Evolutionary conservation across 1,140 invertebrate species (phyloP).

Genomic region (Steinernema feltiae): DNA sequence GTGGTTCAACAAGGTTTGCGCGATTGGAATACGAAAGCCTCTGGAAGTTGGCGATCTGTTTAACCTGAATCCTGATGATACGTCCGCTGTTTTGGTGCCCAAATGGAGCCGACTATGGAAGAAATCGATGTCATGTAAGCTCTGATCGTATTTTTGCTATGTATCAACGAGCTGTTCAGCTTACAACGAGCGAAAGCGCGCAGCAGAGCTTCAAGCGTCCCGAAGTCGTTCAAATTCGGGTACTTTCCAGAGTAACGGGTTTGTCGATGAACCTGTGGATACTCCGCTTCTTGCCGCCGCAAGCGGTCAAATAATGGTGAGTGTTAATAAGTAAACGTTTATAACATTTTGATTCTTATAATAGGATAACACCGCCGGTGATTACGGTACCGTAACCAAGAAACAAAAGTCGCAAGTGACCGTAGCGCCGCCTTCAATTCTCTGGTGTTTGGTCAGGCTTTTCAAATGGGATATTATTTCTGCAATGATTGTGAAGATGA

Average conservation of each 20-base stretch:
- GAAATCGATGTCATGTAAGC: slow-evolving; percentile 45
- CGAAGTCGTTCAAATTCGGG: neutral
- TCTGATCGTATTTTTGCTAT: neutral
- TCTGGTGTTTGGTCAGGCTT: slow-evolving; percentile 35
- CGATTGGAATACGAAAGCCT: slow-evolving; percentile 41
- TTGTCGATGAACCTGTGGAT: neutral
- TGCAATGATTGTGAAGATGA: slow-evolving; percentile 30
- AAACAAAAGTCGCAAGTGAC: neutral
- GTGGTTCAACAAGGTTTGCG: slow-evolving; percentile 50
- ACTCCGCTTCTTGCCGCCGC: neutral
- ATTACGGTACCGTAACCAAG: neutral
- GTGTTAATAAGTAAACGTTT: neutral
- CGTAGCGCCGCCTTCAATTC: slow-evolving; percentile 39
- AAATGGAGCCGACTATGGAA: slow-evolving; percentile 45
- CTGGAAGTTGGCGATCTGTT: slow-evolving; percentile 45
- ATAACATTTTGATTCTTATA: neutral
- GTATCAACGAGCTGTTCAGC: slow-evolving; percentile 5
- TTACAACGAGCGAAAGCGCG: slow-evolving; percentile 23
- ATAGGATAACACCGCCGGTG: neutral
- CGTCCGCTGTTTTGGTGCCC: slow-evolving; percentile 39
- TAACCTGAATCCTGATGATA: slow-evolving; percentile 42
- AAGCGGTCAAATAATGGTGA: neutral
- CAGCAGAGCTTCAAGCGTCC: neutral
- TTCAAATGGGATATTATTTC: slow-evolving; percentile 31
- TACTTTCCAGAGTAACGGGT: neutral